phyloP scores from a whole-genome alignment of 2,888 invertebrate genomes.

The Brachyptera putata region DNA sequence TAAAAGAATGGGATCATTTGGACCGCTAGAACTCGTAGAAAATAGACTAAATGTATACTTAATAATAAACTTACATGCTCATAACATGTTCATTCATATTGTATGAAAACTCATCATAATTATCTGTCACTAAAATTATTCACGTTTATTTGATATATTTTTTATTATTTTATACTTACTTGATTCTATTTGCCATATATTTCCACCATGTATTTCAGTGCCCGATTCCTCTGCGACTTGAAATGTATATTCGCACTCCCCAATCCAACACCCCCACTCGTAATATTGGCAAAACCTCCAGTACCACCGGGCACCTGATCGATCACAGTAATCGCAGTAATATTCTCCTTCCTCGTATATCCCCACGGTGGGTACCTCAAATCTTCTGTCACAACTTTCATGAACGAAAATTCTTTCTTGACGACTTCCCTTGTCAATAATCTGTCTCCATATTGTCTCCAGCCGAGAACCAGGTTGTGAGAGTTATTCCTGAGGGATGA shows the following conservation, averaged over 20 bases:
- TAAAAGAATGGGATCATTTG: no score
- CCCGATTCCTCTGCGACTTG: conserved; percentile 46
- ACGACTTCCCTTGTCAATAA: conserved; percentile 36
- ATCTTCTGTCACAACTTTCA: conserved; percentile 38
- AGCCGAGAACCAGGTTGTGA: conserved; percentile 36
- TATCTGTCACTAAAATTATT: no score
- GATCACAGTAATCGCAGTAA: conserved; percentile 43
- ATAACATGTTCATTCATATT: no score
- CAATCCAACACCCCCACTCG: conserved; percentile 44
- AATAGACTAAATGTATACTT: no score
- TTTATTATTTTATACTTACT: no score
- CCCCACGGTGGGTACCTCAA: conserved; percentile 36
- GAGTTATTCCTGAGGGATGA: conserved; percentile 24
- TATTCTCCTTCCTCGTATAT: conserved; percentile 34
- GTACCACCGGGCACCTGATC: conserved; percentile 47
- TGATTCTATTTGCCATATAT: conserved; percentile 43
- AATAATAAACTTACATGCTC: no score
- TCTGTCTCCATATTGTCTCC: conserved; percentile 34
- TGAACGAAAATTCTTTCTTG: conserved; percentile 37
- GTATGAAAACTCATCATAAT: no score
- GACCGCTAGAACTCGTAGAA: no score
- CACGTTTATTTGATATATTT: neutral
- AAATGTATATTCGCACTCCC: conserved; percentile 43
- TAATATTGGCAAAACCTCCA: conserved; percentile 45
- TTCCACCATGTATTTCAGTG: conserved; percentile 47